These are phyloP conservation scores for Orchestes rusci DNA, from an alignment of 2,888 invertebrate species.

Conservation along the genomic window DNA sequence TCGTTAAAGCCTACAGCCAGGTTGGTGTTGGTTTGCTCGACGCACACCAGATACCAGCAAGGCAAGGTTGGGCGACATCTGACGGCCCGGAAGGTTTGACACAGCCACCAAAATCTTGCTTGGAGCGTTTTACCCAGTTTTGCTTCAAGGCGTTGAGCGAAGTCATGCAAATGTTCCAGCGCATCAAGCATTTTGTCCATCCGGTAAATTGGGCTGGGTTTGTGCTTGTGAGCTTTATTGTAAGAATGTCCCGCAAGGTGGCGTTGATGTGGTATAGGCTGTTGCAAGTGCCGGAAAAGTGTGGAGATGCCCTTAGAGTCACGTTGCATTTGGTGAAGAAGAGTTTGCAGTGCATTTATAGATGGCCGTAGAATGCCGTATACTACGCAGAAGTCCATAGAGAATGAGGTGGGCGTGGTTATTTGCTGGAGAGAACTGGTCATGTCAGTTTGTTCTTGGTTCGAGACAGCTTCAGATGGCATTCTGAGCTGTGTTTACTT, in stretches of 20 bases:
- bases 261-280: conserved; percentile 91
- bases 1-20: conserved; percentile 78
- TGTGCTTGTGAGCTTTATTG: conserved; percentile 79
- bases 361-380: conserved; percentile 95
- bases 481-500: conserved; percentile 95
- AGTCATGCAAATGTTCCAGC: conserved; percentile 92
- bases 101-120: conserved; percentile 88
- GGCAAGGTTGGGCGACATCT: conserved; percentile 58
- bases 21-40: conserved; percentile 60
- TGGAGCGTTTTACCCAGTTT: conserved; percentile 76
- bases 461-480: conserved; percentile 90
- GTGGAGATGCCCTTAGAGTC: conserved; percentile 86
- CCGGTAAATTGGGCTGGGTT: conserved; percentile 96
- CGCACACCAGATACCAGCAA: conserved; percentile 52
- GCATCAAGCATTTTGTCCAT: conserved; percentile 89
- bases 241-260: conserved; percentile 88
- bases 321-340: conserved; percentile 92
- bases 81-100: conserved; percentile 74
- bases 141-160: conserved; percentile 84
- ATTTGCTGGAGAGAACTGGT: conserved; percentile 88
- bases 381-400: conserved; percentile 92
- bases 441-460: conserved; percentile 93
- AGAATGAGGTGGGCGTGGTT: conserved; percentile 81
- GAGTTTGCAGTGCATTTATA: conserved; percentile 85
- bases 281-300: conserved; percentile 79